phyloP scores from a whole-genome alignment of 1,140 invertebrate genomes.

The Aphis craccivora region DNA sequence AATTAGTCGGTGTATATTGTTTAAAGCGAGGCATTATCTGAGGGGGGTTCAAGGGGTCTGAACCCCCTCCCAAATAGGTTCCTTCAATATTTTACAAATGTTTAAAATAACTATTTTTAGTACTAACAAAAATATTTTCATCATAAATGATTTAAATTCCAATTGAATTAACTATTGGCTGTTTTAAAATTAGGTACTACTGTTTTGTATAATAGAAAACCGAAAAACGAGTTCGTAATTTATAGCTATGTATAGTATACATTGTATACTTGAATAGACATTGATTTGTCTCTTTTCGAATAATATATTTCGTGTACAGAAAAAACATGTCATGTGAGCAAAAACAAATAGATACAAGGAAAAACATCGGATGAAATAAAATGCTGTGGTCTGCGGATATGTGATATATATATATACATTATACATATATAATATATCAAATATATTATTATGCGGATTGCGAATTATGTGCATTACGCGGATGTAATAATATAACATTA shows the following conservation, averaged over 20 bases:
- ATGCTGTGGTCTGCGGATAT: neutral
- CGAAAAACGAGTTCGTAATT: neutral
- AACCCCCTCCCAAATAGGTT: too few species aligned
- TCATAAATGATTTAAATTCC: too few species aligned
- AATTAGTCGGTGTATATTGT: neutral
- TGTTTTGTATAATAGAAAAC: neutral
- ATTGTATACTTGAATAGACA: too few species aligned
- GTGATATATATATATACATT: neutral
- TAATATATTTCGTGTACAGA: neutral
- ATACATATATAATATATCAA: too few species aligned
- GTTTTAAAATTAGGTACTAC: too few species aligned
- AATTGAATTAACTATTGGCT: too few species aligned
- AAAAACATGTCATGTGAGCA: neutral
- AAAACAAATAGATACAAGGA: neutral
- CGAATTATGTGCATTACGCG: neutral
- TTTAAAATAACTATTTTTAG: too few species aligned
- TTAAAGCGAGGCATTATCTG: neutral
- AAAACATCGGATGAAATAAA: neutral
- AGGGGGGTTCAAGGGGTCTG: too few species aligned
- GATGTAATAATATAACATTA: constrained; percentile 3
- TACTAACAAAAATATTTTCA: too few species aligned
- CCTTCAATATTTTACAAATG: too few species aligned
- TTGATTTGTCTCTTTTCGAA: neutral
- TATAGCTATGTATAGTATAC: neutral
- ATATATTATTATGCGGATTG: neutral